These are phyloP conservation scores for Sclerurus mexicanus DNA, from an alignment of 2,113 vertebrate species.

Conservation along the genomic window DNA sequence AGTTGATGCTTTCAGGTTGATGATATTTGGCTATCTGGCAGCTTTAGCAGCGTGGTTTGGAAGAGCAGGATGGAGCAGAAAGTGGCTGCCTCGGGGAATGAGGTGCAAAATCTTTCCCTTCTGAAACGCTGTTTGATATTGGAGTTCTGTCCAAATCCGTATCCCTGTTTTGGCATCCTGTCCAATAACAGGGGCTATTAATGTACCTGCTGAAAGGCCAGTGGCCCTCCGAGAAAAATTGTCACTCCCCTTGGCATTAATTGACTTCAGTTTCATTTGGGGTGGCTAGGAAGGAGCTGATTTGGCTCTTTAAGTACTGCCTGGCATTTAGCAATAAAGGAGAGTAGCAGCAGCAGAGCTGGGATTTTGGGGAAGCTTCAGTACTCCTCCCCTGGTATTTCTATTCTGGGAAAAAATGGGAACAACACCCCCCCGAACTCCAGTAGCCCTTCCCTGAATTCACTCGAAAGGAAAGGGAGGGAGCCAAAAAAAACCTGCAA, in stretches of 20 bases:
- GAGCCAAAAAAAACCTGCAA: not conserved
- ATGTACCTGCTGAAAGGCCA: not conserved
- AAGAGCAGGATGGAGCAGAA: constrained; percentile 8
- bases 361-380: not conserved
- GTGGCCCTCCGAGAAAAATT: not conserved
- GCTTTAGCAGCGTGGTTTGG: not conserved
- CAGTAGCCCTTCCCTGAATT: not conserved
- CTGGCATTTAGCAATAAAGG: not conserved
- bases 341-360: not conserved
- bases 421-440: not conserved
- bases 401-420: not conserved
- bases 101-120: constrained; percentile 16
- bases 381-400: not conserved
- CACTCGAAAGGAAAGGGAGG: not conserved
- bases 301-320: not conserved
- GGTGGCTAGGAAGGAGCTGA: not conserved
- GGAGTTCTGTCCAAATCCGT: not conserved
- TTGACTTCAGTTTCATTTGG: not conserved
- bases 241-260: not conserved
- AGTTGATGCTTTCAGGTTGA: constrained; percentile 50
- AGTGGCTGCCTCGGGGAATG: not conserved
- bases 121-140: not conserved
- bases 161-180: not conserved
- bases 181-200: not conserved
- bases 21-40: constrained; percentile 28